Conservation (phyloP, 1,140 invertebrate genomes). For the Temnothorax longispinosus region DNA sequence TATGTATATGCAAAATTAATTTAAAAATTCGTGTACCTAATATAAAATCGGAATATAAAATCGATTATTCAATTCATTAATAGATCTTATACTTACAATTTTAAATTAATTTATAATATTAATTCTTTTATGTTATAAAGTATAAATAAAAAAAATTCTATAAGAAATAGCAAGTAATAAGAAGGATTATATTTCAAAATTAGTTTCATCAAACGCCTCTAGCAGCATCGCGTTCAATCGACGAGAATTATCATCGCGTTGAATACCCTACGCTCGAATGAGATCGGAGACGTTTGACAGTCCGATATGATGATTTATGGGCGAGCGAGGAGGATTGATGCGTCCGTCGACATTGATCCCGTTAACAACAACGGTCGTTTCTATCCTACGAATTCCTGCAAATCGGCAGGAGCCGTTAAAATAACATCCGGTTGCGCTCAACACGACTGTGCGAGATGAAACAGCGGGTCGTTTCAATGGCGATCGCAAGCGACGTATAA, state of each 20-base stretch:
- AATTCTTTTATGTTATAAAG: background rate
- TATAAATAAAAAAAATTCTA: background rate
- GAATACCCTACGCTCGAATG: background rate
- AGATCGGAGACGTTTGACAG: conserved; percentile 35
- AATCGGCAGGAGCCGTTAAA: conserved; percentile 44
- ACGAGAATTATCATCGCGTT: conserved; percentile 31
- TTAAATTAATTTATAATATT: background rate
- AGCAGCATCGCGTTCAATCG: background rate
- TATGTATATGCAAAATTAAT: background rate
- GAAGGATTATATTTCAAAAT: background rate
- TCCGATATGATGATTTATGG: conserved; percentile 41
- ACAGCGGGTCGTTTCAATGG: conserved; percentile 16
- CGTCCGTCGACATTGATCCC: conserved; percentile 21
- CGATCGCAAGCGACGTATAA: conserved; percentile 1
- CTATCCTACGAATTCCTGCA: background rate
- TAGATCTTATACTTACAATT: background rate
- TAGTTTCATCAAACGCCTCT: background rate
- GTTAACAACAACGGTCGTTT: conserved; percentile 20
- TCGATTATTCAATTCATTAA: background rate
- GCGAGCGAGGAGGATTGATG: background rate
- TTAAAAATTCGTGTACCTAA: background rate
- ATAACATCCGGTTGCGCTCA: conserved; percentile 30
- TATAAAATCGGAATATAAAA: background rate
- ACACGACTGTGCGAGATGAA: conserved; percentile 11
- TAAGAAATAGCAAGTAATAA: background rate